phyloP scores from a whole-genome alignment of 1,140 invertebrate species.

The Trichoplusia ni region DNA sequence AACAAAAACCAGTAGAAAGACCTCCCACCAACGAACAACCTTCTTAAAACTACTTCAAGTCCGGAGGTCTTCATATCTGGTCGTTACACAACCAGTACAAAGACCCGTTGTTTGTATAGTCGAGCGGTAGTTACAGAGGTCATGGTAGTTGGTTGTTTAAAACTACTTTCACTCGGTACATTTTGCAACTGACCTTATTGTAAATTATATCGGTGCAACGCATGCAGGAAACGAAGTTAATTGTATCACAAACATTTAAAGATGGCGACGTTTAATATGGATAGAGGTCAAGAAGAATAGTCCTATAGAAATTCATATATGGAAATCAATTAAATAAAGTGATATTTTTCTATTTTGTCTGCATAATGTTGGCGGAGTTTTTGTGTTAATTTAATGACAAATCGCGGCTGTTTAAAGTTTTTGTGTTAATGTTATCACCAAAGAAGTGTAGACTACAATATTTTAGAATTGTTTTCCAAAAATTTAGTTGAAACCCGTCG shows the following conservation, averaged over 20 bases:
- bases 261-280: not conserved
- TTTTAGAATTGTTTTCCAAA: too few relatives aligned
- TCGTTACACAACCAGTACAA: conserved; percentile 16
- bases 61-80: not conserved
- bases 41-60: not conserved
- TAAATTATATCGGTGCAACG: conserved; percentile 51
- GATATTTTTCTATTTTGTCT: too few relatives aligned
- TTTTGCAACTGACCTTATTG: conserved; percentile 71
- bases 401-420: too few relatives aligned
- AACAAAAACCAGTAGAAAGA: not conserved
- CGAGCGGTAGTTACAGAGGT: conserved; percentile 24
- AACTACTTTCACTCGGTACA: conserved; percentile 66
- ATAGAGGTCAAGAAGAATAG: not conserved
- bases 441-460: too few relatives aligned
- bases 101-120: conserved; percentile 7
- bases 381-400: too few relatives aligned
- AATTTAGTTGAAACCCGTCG: too few relatives aligned
- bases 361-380: too few relatives aligned
- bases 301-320: not conserved
- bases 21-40: not conserved
- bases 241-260: conserved; percentile 1
- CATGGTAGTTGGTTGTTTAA: conserved; percentile 40
- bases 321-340: too few relatives aligned
- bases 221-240: conserved; percentile 18
- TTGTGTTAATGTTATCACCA: too few relatives aligned